phyloP scores from a whole-genome alignment of 2,113 vertebrate genomes.

The Plectropomus leopardus region DNA sequence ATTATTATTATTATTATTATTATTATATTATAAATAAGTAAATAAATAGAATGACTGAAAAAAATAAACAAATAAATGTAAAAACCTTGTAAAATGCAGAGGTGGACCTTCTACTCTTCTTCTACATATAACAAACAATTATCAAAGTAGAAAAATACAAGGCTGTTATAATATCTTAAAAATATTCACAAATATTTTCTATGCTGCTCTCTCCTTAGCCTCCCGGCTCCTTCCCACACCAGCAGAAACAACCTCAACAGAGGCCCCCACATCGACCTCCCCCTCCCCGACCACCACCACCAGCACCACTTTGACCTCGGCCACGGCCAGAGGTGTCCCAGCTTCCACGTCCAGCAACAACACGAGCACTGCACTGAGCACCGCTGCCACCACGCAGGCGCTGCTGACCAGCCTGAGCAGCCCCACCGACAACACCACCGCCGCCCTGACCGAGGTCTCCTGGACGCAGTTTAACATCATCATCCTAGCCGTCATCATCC shows the following conservation, averaged over 20 bases:
- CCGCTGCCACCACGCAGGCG: slow-evolving; percentile 83
- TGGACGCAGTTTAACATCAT: slow-evolving; percentile 99
- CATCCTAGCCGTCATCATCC: slow-evolving; percentile 95
- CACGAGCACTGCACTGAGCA: slow-evolving; percentile 72
- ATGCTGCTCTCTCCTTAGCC: slow-evolving; percentile 60
- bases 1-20: no score
- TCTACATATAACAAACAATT: no score
- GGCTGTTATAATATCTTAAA: no score
- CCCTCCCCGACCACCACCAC: slow-evolving; percentile 62
- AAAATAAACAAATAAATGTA: no score
- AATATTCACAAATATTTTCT: not conserved
- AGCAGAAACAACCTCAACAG: slow-evolving; percentile 40
- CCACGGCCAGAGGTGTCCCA: slow-evolving; percentile 23
- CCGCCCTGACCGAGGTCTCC: slow-evolving; percentile 92
- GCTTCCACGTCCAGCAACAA: slow-evolving; percentile 66
- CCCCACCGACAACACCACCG: slow-evolving; percentile 90
- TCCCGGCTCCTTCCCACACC: slow-evolving; percentile 50
- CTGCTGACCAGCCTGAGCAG: slow-evolving; percentile 83
- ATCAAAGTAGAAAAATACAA: no score
- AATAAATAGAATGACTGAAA: no score
- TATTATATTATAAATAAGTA: no score
- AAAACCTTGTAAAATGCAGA: no score
- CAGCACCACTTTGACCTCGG: slow-evolving; percentile 73
- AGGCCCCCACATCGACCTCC: slow-evolving; percentile 22
- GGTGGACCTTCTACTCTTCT: no score